Evolutionary conservation across 1,140 invertebrate species (phyloP).

Genomic region (Dinoponera quadriceps): DNA sequence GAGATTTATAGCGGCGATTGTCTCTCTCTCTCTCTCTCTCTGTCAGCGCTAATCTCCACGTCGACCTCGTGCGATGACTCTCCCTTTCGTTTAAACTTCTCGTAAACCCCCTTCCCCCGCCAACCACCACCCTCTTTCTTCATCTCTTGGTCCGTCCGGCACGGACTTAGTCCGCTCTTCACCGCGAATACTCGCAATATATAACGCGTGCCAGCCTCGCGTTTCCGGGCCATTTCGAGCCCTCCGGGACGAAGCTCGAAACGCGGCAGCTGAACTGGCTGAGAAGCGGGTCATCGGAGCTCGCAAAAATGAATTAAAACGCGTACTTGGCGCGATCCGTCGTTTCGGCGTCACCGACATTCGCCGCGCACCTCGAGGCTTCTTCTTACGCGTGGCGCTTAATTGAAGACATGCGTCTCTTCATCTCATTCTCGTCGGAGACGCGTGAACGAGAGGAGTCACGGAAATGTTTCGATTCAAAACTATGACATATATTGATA

Average conservation of each 20-base stretch:
- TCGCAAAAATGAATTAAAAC: slow-evolving; percentile 58
- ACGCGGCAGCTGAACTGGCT: slow-evolving; percentile 6
- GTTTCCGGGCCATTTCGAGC: slow-evolving; percentile 19
- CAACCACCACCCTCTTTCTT: background rate
- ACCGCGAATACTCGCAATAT: background rate
- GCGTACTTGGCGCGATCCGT: slow-evolving; percentile 24
- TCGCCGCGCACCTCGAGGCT: background rate
- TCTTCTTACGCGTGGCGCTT: slow-evolving; percentile 9
- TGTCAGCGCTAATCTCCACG: slow-evolving; percentile 61
- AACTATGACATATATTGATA: too few relatives aligned
- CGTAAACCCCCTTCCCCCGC: too few relatives aligned
- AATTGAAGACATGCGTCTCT: slow-evolving; percentile 39
- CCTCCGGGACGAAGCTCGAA: background rate
- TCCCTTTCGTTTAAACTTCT: slow-evolving; percentile 46
- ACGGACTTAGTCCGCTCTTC: background rate
- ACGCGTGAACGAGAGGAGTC: background rate
- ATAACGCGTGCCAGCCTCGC: background rate
- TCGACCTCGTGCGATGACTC: slow-evolving; percentile 57
- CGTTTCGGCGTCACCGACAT: slow-evolving; percentile 28
- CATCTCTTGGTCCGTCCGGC: background rate
- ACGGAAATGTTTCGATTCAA: too few relatives aligned
- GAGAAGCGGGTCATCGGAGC: slow-evolving; percentile 32
- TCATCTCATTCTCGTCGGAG: too few relatives aligned
- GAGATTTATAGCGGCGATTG: slow-evolving; percentile 35
- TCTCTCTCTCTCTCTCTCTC: too few relatives aligned